phyloP scores from a whole-genome alignment of 2,888 invertebrate genomes.

The Eupithecia subumbrata region DNA sequence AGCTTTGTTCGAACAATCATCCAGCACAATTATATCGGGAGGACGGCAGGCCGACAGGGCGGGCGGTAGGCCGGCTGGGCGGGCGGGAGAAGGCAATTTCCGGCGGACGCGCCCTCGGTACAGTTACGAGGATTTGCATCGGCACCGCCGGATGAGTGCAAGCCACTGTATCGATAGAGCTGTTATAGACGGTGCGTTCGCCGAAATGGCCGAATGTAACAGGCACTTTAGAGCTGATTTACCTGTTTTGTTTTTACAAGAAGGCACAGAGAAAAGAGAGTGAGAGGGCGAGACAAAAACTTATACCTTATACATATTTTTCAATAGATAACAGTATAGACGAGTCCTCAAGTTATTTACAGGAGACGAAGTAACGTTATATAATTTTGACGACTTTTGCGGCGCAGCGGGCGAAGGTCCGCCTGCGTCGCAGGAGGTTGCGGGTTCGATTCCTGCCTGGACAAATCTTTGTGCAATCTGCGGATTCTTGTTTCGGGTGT shows the following conservation, averaged over 20 bases:
- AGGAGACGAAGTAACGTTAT: neutral
- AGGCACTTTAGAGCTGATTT: neutral
- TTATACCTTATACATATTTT: too few species aligned
- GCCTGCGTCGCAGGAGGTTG: neutral
- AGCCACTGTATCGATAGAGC: neutral
- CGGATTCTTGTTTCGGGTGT: neutral
- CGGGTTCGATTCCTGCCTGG: neutral
- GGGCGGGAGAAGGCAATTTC: constrained; percentile 32
- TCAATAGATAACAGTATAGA: too few species aligned
- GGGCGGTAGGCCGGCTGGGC: constrained; percentile 7
- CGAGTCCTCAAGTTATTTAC: neutral
- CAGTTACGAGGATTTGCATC: constrained; percentile 25
- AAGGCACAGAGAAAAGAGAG: neutral
- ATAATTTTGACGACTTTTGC: neutral
- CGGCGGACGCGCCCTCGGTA: constrained; percentile 29
- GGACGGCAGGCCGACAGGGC: constrained; percentile 8
- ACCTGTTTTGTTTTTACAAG: neutral
- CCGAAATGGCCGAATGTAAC: neutral
- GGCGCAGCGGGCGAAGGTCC: neutral
- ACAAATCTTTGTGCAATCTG: neutral
- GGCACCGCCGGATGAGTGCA: constrained; percentile 18
- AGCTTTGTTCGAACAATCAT: neutral
- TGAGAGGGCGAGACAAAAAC: too few species aligned
- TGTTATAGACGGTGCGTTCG: neutral
- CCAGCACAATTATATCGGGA: constrained; percentile 3